Evolutionary conservation across 2,113 vertebrate genomes (phyloP), one percentile per base, ranked within the genome.

Genomic region (Zeus faber): DNA sequence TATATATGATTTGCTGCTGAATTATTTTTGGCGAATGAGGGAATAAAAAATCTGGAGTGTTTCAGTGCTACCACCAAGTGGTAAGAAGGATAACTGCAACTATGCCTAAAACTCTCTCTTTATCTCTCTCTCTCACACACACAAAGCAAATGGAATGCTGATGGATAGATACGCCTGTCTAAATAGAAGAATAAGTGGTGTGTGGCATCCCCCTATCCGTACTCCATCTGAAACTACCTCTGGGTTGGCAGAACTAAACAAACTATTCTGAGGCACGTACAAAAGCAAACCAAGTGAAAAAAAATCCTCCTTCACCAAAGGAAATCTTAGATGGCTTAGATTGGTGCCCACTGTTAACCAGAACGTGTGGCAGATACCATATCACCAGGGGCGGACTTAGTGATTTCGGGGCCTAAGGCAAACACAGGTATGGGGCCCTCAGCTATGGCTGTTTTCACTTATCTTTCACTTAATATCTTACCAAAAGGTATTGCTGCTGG

Each of bases 21-120:
- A n/a, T n/a, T n/a, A n/a, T n/a, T n/a, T n/a, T n/a, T n/a, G n/a
- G n/a, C n/a, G n/a, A n/a, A n/a, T n/a, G n/a, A n/a, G n/a, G n/a
- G n/a, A n/a, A n/a, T n/a, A n/a, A n/a, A n/a, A n/a, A n/a, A n/a
- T n/a, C n/a, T n/a, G n/a, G n/a, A n/a, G n/a, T n/a, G n/a, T n/a
- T n/a, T n/a, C n/a, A n/a, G n/a, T n/a, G n/a, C n/a, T n/a, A n/a
- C 58, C 52, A 43, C 48, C 62, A 14, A 39, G 62, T 62, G 69
- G 57, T 62, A 25, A 48, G 33, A 45, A 31, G 14, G 21, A 13
- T 13, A 23, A 7, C 39, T 61, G 44, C 57, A 49, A 22, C 20
- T 5, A 9, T 52, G 17, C 10, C 10, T 13, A 49, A 24, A 26
- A 14, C 1, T 18, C 27, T 5, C 20, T 21, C 49, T 24, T 10